These are phyloP conservation scores for Spheniscus humboldti DNA, from an alignment of 2,797 vertebrate genomes.

Conservation along the genomic window DNA sequence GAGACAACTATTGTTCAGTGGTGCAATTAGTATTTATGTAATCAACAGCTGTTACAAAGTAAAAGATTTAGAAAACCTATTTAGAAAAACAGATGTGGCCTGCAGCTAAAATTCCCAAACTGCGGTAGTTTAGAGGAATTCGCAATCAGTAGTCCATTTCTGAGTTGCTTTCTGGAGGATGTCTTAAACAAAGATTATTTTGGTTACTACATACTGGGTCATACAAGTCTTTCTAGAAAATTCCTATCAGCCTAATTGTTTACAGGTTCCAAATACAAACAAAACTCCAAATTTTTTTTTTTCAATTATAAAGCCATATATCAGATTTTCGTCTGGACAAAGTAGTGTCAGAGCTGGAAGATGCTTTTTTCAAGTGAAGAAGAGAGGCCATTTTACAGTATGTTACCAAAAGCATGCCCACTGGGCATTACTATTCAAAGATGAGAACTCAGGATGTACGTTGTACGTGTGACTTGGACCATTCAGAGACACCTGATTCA, in stretches of 20 bases:
- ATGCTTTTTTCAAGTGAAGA: background rate
- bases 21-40: slow-evolving; percentile 1
- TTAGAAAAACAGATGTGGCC: slow-evolving; percentile 4
- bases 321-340: background rate
- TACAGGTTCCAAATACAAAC: background rate
- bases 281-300: background rate
- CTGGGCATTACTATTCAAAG: background rate
- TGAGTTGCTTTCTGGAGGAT: background rate
- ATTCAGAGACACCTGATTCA: background rate
- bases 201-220: background rate
- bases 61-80: slow-evolving; percentile 16
- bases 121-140: background rate
- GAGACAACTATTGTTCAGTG: background rate
- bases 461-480: background rate
- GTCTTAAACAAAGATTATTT: background rate
- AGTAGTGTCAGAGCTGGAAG: background rate
- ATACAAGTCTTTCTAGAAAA: background rate
- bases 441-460: background rate
- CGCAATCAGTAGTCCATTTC: background rate
- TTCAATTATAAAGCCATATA: slow-evolving; percentile 20
- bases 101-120: background rate
- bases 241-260: background rate
- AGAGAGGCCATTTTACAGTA: background rate
- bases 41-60: slow-evolving; percentile 39
- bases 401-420: slow-evolving; percentile 22